Base-by-base conservation (phyloP, 2,113 vertebrate species). In the Tragulus kanchil region DNA sequence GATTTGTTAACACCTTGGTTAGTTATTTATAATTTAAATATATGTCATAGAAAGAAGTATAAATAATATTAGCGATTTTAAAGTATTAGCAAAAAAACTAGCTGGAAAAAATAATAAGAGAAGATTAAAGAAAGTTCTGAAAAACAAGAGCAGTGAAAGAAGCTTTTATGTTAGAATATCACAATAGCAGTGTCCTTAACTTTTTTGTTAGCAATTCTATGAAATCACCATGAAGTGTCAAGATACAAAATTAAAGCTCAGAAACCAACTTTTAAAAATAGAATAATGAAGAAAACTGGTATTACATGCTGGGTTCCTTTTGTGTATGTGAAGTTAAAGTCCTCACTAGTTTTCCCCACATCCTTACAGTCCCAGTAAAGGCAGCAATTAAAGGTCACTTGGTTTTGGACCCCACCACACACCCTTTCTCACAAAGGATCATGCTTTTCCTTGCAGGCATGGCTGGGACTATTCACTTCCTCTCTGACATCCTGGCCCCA, bases 391-490 rank as follows among this genome's bases (percentile, higher is more conserved):
- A 1, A 26, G 42, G 23, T 3, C 36, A 28, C 48, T 58, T 23
- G n/a, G 54, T 36, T 14, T 14, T 21, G 54, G 78, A 15, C n/a
- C 11, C 54, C 12, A 4, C 31, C n/a, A 0, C 54, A 23, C 78
- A 42, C 11, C 1, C 1, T 5, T 56, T 15, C n/a, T 25, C 78
- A 42, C 0, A 0, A 25, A 25, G 48, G 42, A 5, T 10, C 19
- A 1, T 8, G 0, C 69, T 97, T 90, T 93, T 4, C 48, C 1
- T 98, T 98, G 93, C 97, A 99, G 99, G 99, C 82, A 99, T 99
- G 99, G 99, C 99, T 0, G 99, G 99, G 61, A 98, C 99, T 16
- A 98, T 99, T 98, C 99, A 99, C 98, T 99, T 99, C 98, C 99
- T 99, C 15, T 99, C 99, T 0, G 99, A 99, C 84, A 86, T 99